Percentiles rank a stretch among this genome's conserved stretches.
These are phyloP conservation scores for Oxytorus armatus DNA, from an alignment of 2,888 invertebrate genomes.

Conservation along the genomic window DNA sequence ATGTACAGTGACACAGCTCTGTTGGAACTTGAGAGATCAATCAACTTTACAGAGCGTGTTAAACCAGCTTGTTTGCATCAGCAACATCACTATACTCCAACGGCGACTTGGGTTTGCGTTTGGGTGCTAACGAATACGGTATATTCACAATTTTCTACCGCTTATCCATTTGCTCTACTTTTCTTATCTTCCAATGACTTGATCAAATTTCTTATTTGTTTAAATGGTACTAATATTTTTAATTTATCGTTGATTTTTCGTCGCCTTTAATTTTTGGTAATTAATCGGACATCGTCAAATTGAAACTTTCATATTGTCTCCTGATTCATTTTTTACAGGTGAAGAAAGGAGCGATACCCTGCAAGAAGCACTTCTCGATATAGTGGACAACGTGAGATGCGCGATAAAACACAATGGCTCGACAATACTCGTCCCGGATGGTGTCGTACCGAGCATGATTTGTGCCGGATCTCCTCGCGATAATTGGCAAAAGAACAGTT, in stretches of 20 bases:
- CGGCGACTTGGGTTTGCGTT: constrained; percentile 74
- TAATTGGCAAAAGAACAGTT: constrained; percentile 79
- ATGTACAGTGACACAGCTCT: constrained; percentile 89
- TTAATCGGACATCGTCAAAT: no score
- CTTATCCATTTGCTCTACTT: no score
- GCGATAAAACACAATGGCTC: constrained; percentile 73
- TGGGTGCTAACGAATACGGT: constrained; percentile 83
- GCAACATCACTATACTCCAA: constrained; percentile 67
- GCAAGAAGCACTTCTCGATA: constrained; percentile 83
- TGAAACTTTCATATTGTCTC: no score
- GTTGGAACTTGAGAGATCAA: constrained; percentile 84
- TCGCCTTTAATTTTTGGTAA: no score
- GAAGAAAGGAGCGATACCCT: constrained; percentile 81
- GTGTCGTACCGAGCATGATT: constrained; percentile 83
- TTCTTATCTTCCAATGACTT: no score
- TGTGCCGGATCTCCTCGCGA: constrained; percentile 84
- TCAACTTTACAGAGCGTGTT: constrained; percentile 75
- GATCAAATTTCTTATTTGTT: no score
- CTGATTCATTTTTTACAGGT: no score
- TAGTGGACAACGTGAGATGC: constrained; percentile 82
- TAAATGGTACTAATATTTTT: no score
- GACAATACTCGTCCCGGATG: constrained; percentile 73
- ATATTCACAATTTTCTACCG: background rate
- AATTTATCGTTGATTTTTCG: no score
- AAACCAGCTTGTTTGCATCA: constrained; percentile 85